Conservation (phyloP, 2,888 invertebrate species). For the Diabrotica balteata region DNA sequence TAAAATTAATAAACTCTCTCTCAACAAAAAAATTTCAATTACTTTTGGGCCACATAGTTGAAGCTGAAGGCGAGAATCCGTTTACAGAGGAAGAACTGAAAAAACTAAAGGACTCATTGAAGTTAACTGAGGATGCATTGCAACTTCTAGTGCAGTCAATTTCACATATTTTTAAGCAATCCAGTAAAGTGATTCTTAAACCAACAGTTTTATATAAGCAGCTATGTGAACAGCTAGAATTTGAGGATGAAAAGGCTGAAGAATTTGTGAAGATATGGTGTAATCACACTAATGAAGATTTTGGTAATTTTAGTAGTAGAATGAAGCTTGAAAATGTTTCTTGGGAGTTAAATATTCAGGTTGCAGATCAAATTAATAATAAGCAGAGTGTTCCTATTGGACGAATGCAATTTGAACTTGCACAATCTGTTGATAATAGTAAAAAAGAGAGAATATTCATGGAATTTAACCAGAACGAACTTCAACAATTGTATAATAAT, state of each 20-base stretch:
- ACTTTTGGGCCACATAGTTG: conserved; percentile 47
- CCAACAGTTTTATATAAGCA: conserved; percentile 64
- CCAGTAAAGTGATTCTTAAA: conserved; percentile 64
- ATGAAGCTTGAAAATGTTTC: conserved; percentile 63
- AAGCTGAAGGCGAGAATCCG: conserved; percentile 40
- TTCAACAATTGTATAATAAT: conserved; percentile 63
- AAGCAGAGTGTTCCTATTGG: conserved; percentile 62
- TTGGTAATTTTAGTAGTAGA: conserved; percentile 60
- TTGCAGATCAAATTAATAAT: conserved; percentile 60
- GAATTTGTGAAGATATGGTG: conserved; percentile 65
- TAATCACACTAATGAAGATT: conserved; percentile 62
- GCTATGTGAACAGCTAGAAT: conserved; percentile 61
- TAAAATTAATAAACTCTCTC: conserved; percentile 50
- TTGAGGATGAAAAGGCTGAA: conserved; percentile 64
- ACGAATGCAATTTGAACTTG: conserved; percentile 61
- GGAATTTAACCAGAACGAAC: conserved; percentile 63
- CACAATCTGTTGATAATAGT: conserved; percentile 42
- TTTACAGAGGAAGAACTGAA: conserved; percentile 49
- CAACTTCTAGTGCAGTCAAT: conserved; percentile 51
- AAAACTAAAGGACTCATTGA: conserved; percentile 48
- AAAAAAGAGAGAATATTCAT: conserved; percentile 59
- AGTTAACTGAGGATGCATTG: conserved; percentile 43
- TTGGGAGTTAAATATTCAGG: conserved; percentile 66
- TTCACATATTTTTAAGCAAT: conserved; percentile 61
- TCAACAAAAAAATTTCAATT: conserved; percentile 46